phyloP scores from a whole-genome alignment of 1,140 invertebrate species.

The Babylonia areolata region DNA sequence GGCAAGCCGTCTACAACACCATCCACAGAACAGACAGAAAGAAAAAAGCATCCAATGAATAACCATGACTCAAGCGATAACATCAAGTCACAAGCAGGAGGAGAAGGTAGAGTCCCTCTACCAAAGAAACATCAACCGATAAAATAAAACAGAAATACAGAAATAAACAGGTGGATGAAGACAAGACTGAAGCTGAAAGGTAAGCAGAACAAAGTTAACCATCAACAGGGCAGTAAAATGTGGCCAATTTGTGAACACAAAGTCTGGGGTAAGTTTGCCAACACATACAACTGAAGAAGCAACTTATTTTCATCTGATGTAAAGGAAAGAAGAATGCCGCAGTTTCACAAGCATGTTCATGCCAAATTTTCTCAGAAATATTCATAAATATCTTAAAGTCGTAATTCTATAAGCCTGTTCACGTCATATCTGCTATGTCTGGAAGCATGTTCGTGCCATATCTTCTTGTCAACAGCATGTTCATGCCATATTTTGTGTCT shows the following conservation, averaged over 20 bases:
- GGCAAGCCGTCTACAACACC: conserved; percentile 39
- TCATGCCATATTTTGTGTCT: too few relatives aligned
- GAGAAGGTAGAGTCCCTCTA: neutral
- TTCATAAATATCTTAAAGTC: too few relatives aligned
- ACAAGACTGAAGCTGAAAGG: neutral
- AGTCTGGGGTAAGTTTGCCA: neutral
- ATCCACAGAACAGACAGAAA: conserved; percentile 40
- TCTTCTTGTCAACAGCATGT: too few relatives aligned
- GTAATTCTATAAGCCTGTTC: too few relatives aligned
- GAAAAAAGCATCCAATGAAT: conserved; percentile 26
- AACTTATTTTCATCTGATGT: too few relatives aligned
- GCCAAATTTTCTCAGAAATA: too few relatives aligned
- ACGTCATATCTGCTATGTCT: too few relatives aligned
- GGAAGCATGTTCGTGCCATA: too few relatives aligned
- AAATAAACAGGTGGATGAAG: neutral
- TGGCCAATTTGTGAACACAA: neutral
- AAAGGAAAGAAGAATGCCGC: too few relatives aligned
- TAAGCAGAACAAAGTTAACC: neutral
- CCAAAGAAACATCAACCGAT: neutral
- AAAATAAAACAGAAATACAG: neutral
- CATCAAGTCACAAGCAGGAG: neutral
- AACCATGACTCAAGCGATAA: conserved; percentile 26
- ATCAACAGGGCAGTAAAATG: neutral
- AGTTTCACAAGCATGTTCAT: too few relatives aligned
- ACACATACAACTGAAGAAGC: neutral